These are phyloP conservation scores for Diarsia brunnea DNA, from an alignment of 2,888 invertebrate species.

Conservation along the genomic window DNA sequence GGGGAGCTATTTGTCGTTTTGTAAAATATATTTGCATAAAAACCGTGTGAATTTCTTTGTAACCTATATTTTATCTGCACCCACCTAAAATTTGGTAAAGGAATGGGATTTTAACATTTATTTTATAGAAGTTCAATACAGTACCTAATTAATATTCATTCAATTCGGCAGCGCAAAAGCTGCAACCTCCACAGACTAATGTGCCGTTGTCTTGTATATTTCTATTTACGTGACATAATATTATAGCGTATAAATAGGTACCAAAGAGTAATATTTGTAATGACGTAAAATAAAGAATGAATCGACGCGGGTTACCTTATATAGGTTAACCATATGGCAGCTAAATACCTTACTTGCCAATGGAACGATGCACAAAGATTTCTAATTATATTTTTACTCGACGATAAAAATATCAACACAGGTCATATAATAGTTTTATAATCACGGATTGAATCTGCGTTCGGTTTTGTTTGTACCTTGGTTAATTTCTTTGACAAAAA, in stretches of 20 bases:
- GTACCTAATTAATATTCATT: background rate
- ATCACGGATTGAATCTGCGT: background rate
- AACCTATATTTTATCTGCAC: background rate
- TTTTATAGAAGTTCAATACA: background rate
- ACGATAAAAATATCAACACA: background rate
- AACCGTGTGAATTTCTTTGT: background rate
- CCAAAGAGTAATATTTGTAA: slow-evolving; percentile 6
- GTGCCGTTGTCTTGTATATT: background rate
- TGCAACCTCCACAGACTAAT: background rate
- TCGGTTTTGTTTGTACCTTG: background rate
- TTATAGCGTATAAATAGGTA: background rate
- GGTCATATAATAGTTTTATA: background rate
- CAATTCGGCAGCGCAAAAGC: background rate
- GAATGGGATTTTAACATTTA: too few species aligned
- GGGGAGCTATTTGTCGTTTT: background rate
- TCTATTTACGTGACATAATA: background rate
- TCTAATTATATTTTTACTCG: slow-evolving; percentile 15
- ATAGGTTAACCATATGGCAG: slow-evolving; percentile 45
- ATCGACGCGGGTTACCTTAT: slow-evolving; percentile 28
- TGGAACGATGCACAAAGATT: slow-evolving; percentile 43
- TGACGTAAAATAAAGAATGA: slow-evolving; percentile 17
- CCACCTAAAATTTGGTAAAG: background rate
- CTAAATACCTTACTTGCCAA: slow-evolving; percentile 30
- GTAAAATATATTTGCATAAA: background rate
- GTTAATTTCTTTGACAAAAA: background rate